A percentile compares a stretch with the other conserved stretches of the same genome.
These are phyloP conservation scores for Felis chaus DNA, from an alignment of 2,113 vertebrate genomes.

Conservation along the genomic window DNA sequence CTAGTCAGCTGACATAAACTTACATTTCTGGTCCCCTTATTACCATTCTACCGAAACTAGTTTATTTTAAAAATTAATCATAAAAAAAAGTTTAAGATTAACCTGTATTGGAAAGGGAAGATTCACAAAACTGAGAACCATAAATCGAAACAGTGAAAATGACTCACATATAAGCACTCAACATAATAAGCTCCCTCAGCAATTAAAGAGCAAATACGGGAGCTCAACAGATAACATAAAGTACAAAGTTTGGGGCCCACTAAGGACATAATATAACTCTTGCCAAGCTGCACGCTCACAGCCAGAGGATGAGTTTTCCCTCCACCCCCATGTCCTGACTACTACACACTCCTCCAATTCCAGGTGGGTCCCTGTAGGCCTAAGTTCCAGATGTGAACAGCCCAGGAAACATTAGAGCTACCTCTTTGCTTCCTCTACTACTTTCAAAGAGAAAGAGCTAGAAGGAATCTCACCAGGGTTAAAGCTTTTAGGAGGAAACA, in stretches of 20 bases:
- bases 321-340: not conserved
- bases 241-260: not conserved
- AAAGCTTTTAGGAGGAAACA: not conserved
- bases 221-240: not conserved
- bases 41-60: slow-evolving; percentile 1
- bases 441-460: not conserved
- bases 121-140: not conserved
- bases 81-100: not conserved
- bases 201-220: slow-evolving; percentile 35
- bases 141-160: slow-evolving; percentile 31
- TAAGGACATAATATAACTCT: not conserved
- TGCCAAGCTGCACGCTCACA: not conserved
- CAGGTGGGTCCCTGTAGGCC: not conserved
- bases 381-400: not conserved
- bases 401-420: not conserved
- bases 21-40: not conserved
- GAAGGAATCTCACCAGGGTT: not conserved
- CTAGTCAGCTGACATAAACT: not conserved
- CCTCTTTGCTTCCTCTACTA: not conserved
- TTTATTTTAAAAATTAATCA: slow-evolving; percentile 13
- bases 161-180: not conserved
- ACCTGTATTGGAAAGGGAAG: not conserved
- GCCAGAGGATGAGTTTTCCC: not conserved
- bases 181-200: not conserved
- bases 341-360: not conserved